A percentile compares a stretch with the other conserved stretches of the same genome.
Conservation (phyloP, 1,140 invertebrate genomes). For the Drosophila nannoptera region DNA sequence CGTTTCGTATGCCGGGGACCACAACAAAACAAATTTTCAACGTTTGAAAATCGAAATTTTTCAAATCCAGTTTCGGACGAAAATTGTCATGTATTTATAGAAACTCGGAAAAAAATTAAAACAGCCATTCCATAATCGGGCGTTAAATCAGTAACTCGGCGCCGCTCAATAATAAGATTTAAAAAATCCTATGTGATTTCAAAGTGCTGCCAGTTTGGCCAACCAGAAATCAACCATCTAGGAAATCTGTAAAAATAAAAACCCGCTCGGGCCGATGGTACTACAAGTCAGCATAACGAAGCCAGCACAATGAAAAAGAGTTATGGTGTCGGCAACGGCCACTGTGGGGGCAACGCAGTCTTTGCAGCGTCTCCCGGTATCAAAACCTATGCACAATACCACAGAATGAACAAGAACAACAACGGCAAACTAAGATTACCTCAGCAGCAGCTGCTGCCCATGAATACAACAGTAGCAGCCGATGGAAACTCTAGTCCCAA, state of each 20-base stretch:
- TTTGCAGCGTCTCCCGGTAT: constrained; percentile 9
- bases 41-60: constrained; percentile 7
- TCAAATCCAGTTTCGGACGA: constrained; percentile 13
- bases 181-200: background rate
- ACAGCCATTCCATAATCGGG: constrained; percentile 6
- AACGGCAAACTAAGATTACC: background rate
- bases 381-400: background rate
- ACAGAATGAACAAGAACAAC: background rate
- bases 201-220: background rate
- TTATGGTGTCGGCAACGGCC: constrained; percentile 11
- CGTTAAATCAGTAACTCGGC: background rate
- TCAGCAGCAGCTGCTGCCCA: constrained; percentile 4
- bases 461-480: background rate
- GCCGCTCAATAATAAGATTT: background rate
- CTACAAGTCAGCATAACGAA: background rate
- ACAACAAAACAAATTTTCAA: background rate
- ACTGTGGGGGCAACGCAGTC: constrained; percentile 7
- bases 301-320: constrained; percentile 31
- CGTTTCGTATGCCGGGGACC: constrained; percentile 17
- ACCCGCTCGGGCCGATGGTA: constrained; percentile 24
- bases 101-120: background rate
- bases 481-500: constrained; percentile 38
- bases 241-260: background rate
- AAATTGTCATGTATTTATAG: constrained; percentile 40
- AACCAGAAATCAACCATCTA: too few species aligned